These are phyloP conservation scores for Agonopterix subpropinquella DNA, from an alignment of 2,888 invertebrate genomes.

Conservation along the genomic window DNA sequence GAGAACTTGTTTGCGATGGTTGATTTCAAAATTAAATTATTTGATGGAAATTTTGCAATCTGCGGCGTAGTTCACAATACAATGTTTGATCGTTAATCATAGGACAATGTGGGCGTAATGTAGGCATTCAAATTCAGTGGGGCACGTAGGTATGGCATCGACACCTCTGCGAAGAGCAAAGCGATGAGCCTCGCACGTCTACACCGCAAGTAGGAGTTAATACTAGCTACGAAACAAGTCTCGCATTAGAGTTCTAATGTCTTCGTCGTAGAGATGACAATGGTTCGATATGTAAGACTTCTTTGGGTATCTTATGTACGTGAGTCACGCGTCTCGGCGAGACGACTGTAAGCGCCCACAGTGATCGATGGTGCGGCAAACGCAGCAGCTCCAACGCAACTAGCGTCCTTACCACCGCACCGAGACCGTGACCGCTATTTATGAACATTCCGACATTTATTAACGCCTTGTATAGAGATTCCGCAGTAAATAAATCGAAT, in stretches of 20 bases:
- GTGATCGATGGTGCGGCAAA: constrained; percentile 23
- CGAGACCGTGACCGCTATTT: constrained; percentile 34
- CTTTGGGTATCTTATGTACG: not conserved
- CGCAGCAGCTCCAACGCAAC: constrained; percentile 24
- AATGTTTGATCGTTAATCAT: constrained; percentile 8
- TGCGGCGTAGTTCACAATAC: not conserved
- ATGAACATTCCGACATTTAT: constrained; percentile 14
- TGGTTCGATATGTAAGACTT: no score
- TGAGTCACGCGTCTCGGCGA: constrained; percentile 13
- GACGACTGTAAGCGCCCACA: constrained; percentile 4
- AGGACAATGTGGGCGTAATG: constrained; percentile 11
- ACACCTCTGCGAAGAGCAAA: constrained; percentile 8
- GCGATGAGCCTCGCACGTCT: constrained; percentile 7
- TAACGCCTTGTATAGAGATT: not conserved
- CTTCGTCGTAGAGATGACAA: no score
- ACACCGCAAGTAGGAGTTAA: constrained; percentile 13
- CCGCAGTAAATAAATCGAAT: not conserved
- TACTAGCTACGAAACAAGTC: no score
- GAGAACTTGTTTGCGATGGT: not conserved
- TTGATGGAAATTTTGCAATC: not conserved
- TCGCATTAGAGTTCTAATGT: no score
- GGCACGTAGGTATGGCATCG: constrained; percentile 12
- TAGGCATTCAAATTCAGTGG: constrained; percentile 10
- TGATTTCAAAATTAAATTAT: not conserved
- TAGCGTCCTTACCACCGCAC: constrained; percentile 31